Percentiles rank a stretch among this genome's conserved stretches.
phyloP scores from a whole-genome alignment of 2,113 vertebrate genomes.

The Aptenodytes forsteri region DNA sequence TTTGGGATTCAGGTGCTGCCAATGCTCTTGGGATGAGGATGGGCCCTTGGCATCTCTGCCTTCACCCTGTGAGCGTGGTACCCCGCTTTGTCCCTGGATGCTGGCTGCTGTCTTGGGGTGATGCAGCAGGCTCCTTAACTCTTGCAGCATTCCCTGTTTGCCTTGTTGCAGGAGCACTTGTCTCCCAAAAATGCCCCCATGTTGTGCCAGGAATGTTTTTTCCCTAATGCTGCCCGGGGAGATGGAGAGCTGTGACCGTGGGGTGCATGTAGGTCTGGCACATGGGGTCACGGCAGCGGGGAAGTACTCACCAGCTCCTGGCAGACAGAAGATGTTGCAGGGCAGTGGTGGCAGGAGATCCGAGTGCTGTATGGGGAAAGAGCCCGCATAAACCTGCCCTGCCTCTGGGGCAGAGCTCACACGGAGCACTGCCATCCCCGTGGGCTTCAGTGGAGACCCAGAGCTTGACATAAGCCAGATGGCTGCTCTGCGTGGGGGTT shows the following conservation, averaged over 20 bases:
- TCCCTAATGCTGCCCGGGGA: neutral
- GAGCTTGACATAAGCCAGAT: neutral
- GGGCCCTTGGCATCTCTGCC: neutral
- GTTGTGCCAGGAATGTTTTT: neutral
- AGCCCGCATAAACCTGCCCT: neutral
- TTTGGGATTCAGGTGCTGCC: neutral
- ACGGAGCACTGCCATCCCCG: rapidly evolving
- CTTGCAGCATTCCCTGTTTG: neutral
- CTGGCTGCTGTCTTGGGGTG: neutral
- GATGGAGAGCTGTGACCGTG: neutral
- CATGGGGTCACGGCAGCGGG: rapidly evolving
- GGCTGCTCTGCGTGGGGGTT: neutral
- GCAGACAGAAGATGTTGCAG: neutral
- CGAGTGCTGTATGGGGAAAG: rapidly evolving
- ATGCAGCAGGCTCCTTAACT: neutral
- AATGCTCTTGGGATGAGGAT: neutral
- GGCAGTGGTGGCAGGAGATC: neutral
- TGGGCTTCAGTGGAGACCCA: neutral
- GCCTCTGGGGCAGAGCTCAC: neutral
- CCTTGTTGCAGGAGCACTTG: neutral
- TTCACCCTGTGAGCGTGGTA: rapidly evolving
- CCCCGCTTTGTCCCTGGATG: neutral
- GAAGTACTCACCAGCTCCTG: neutral
- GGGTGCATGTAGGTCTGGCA: neutral
- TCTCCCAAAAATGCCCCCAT: neutral